Base-by-base conservation (phyloP, 1,140 invertebrate genomes). In the Triops cancriformis region DNA sequence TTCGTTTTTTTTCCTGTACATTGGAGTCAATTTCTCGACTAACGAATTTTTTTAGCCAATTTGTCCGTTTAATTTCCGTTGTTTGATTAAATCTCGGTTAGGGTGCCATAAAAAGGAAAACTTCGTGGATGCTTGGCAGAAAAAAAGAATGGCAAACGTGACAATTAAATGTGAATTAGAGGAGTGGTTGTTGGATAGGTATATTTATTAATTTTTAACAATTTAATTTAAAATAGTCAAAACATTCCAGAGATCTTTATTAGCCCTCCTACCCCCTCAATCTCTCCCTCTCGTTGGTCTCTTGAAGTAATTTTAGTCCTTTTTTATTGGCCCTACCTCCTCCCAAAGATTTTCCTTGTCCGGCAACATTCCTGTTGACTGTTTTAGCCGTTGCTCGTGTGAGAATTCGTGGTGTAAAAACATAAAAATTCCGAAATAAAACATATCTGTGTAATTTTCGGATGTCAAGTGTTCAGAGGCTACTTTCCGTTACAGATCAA, bases 321-420 rank as follows among this genome's bases (percentile, higher is more conserved):
- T 64, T 64, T 64, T 64, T 64, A 64, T 64, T 64, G 51, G 0
- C 51, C n/a, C 51, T 64, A 2, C 31, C 31, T 64, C 51, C 51
- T 64, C 51, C 51, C 14, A 9, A 64, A 64, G 51, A 64, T 6
- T 64, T 64, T 64, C 23, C 14, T 64, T 64, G 51, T 64, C 51
- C 0, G n/a, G 51, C 51, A 64, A 64, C 51, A 64, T 64, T 64
- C 51, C 51, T 23, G 51, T 64, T 64, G 51, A 64, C 51, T 64
- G 51, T 64, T 64, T 64, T 64, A 64, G 51, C 51, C 23, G 51
- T 64, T 64, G 51, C 51, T 64, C 51, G 51, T 64, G 51, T 64
- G 51, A 64, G 51, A 64, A 64, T 64, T 64, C 51, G 51, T 64
- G 51, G 51, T 64, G 51, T 64, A 64, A 64, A 64, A 64, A 64